Conservation (phyloP, 2,888 invertebrate species). For the Invenusta paracnida region DNA sequence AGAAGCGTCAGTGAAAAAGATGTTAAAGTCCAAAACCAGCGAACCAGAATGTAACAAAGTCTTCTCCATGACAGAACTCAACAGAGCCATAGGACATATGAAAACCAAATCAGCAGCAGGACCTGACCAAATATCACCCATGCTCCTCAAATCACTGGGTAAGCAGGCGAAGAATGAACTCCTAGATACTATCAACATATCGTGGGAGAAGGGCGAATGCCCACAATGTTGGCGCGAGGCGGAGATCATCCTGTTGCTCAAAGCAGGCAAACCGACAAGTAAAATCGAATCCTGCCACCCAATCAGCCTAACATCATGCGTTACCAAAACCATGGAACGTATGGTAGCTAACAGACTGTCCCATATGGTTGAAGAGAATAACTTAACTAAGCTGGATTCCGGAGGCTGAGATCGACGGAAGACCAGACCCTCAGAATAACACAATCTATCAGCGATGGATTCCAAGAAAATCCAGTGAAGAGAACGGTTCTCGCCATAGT, state of each 20-base stretch:
- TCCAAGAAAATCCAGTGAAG: not conserved
- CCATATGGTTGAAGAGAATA: not conserved
- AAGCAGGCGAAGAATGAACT: conserved; percentile 19
- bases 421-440: conserved; percentile 17
- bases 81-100: not conserved
- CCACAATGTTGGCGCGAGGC: not conserved
- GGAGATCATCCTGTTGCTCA: not conserved
- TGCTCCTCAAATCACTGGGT: conserved; percentile 21
- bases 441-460: conserved; percentile 7
- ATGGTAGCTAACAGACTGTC: conserved; percentile 12
- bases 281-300: not conserved
- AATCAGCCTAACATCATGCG: conserved; percentile 6
- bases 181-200: not conserved
- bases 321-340: not conserved
- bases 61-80: not conserved
- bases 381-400: conserved; percentile 11
- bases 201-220: not conserved
- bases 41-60: not conserved
- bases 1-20: conserved; percentile 7
- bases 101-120: conserved; percentile 13
- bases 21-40: not conserved
- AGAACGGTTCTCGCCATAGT: not conserved
- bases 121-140: conserved; percentile 13
- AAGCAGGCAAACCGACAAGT: not conserved
- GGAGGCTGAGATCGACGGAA: conserved; percentile 6